A percentile compares a stretch with the other conserved stretches of the same genome.
These are phyloP conservation scores for Aricia artaxerxes DNA, from an alignment of 2,888 invertebrate genomes.

Conservation along the genomic window DNA sequence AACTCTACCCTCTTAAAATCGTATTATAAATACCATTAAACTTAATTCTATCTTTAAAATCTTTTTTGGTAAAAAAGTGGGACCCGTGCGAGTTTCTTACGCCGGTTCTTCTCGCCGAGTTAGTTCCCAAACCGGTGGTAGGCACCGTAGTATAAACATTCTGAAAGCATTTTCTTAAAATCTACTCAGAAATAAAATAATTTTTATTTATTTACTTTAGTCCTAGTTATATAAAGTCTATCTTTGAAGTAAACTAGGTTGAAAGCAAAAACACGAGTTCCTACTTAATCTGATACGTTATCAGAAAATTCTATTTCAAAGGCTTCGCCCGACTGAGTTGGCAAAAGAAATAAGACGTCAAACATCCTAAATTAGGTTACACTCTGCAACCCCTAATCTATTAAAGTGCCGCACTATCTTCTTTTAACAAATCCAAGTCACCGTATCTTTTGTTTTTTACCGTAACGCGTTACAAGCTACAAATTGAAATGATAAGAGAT, in stretches of 20 bases:
- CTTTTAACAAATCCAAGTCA: constrained; percentile 19
- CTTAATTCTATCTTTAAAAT: background rate
- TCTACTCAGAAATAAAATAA: too few relatives aligned
- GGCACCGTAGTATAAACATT: too few relatives aligned
- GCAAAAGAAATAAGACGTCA: constrained; percentile 11
- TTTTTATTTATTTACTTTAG: too few relatives aligned
- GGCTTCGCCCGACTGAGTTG: background rate
- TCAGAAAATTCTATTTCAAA: background rate
- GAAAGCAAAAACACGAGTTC: background rate
- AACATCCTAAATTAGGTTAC: constrained; percentile 13
- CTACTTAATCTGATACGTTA: background rate
- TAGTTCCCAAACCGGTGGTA: too few relatives aligned
- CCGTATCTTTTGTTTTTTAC: constrained; percentile 18
- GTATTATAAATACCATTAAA: background rate
- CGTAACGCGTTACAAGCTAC: constrained; percentile 26
- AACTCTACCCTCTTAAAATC: background rate
- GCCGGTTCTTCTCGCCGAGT: too few relatives aligned
- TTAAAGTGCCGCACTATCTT: constrained; percentile 18
- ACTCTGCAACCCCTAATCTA: constrained; percentile 15
- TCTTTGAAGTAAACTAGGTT: background rate
- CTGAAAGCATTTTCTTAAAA: too few relatives aligned
- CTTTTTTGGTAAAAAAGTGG: background rate
- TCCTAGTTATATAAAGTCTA: background rate
- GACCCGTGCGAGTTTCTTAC: too few relatives aligned
- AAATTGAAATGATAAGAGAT: constrained; percentile 31